Conservation (phyloP, 2,797 vertebrate species). For the Crax fasciolata region DNA sequence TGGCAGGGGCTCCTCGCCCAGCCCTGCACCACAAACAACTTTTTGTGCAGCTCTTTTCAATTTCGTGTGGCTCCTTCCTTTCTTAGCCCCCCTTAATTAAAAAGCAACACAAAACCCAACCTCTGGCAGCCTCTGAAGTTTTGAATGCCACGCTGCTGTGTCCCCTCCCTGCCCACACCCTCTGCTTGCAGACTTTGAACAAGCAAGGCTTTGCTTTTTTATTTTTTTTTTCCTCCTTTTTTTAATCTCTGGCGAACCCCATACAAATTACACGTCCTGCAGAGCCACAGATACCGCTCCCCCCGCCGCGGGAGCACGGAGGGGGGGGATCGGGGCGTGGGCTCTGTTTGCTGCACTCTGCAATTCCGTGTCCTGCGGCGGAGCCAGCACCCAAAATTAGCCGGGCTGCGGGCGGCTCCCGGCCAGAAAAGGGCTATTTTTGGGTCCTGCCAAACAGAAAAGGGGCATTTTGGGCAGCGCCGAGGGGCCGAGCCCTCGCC, state of each 20-base stretch:
- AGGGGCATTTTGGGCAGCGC: background rate
- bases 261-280: slow-evolving; percentile 5
- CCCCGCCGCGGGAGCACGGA: background rate
- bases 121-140: too few species aligned
- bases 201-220: background rate
- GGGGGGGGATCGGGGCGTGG: background rate
- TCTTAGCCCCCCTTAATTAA: background rate
- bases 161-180: slow-evolving; percentile 23
- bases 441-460: background rate
- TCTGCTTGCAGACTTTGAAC: slow-evolving; percentile 33
- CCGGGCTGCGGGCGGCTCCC: background rate
- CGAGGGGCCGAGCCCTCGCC: background rate
- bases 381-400: slow-evolving; percentile 10
- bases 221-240: background rate
- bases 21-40: background rate
- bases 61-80: background rate
- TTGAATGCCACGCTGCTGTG: background rate
- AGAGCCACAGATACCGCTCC: slow-evolving; percentile 20
- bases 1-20: fast-evolving
- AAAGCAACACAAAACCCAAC: background rate
- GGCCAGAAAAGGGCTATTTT: background rate
- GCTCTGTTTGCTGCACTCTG: background rate
- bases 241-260: slow-evolving; percentile 48
- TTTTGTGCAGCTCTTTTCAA: background rate
- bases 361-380: background rate